These are phyloP conservation scores for Channa maculata DNA, from an alignment of 2,113 vertebrate genomes.

Conservation along the genomic window DNA sequence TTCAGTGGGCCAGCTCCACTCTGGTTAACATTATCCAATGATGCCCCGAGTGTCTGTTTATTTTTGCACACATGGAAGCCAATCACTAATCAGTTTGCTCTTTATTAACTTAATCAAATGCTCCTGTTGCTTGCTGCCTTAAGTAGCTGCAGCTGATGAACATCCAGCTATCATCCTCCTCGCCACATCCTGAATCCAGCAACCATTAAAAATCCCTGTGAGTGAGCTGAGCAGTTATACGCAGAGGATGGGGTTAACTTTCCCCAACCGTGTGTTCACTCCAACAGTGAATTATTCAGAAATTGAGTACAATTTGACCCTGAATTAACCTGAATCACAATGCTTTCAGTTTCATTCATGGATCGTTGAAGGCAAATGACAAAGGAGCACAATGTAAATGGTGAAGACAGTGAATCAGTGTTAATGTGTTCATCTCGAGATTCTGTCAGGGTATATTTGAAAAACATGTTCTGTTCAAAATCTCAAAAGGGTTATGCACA, in stretches of 20 bases:
- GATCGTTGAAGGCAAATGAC: neutral
- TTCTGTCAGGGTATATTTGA: neutral
- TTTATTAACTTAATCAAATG: constrained; percentile 23
- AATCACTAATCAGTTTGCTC: constrained; percentile 2
- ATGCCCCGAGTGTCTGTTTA: neutral
- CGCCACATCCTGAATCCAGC: neutral
- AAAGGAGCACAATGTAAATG: neutral
- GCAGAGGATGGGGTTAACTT: neutral
- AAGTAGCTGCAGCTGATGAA: too few relatives aligned
- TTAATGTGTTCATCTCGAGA: too few relatives aligned
- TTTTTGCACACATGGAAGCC: neutral
- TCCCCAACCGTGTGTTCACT: neutral
- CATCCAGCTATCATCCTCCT: too few relatives aligned
- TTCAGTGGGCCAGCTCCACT: too few relatives aligned
- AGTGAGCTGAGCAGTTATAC: neutral
- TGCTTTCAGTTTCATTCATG: neutral
- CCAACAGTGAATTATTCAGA: constrained; percentile 9
- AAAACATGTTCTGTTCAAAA: neutral
- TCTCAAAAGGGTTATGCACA: too few relatives aligned
- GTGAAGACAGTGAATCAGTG: neutral
- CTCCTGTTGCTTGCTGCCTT: neutral
- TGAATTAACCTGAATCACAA: neutral
- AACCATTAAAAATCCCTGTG: neutral
- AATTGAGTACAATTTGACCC: neutral
- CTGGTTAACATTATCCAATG: neutral